phyloP scores from a whole-genome alignment of 2,113 vertebrate species.

The Alces alces region DNA sequence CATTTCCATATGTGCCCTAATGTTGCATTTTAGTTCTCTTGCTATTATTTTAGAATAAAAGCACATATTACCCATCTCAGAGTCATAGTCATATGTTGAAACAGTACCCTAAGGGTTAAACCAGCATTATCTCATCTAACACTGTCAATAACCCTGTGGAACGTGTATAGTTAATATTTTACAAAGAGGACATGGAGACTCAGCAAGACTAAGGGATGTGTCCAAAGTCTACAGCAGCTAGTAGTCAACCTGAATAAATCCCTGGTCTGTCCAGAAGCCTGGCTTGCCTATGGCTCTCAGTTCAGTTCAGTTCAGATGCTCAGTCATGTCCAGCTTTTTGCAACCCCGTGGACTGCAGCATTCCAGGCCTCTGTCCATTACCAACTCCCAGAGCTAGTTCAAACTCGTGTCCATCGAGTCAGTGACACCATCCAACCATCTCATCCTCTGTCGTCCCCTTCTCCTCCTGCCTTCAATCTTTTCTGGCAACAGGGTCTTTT shows the following conservation, averaged over 20 bases:
- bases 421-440: not conserved
- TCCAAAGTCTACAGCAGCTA: not conserved
- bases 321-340: not conserved
- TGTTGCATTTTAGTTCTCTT: not conserved
- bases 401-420: not conserved
- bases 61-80: not conserved
- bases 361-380: not conserved
- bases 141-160: not conserved
- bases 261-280: not conserved
- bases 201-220: not conserved
- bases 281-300: not conserved
- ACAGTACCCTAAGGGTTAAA: not conserved
- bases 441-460: not conserved
- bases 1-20: not conserved
- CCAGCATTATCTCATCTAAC: not conserved
- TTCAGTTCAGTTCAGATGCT: not conserved
- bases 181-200: not conserved
- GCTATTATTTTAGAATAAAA: not conserved
- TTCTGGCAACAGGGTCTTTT: not conserved
- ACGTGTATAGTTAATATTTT: not conserved
- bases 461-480: not conserved
- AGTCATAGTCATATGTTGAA: not conserved
- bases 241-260: not conserved
- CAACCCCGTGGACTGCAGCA: not conserved
- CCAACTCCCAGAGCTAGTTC: not conserved